Evolutionary conservation across 2,113 vertebrate genomes (phyloP), one percentile per base, ranked within the genome.

Genomic region (Sakesphorus luctuosus): DNA sequence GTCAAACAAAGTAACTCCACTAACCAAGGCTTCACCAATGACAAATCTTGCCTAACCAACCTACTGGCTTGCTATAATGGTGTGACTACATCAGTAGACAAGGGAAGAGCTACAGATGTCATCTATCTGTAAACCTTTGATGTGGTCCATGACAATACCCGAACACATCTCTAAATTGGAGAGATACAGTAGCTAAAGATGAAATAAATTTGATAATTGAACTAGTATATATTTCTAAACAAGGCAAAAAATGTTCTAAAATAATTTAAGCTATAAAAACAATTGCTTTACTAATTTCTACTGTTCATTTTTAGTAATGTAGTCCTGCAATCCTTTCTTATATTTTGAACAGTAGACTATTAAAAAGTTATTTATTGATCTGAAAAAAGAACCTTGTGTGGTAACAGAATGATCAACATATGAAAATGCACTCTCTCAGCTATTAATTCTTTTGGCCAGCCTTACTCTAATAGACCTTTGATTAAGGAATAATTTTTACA

Each of bases 31-130:
- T 80, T 91, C 68, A 59, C 11, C 29, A 65, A 50, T 29, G 63
- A 18, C 11, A 84, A 88, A 52, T 47, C 79, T 50, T 83, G 46
- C 50, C 47, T 53, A 46, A 93, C 40, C 40, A 89, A 38, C 13
- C 1, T 1, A 72, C 31, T 0, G 5, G 24, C 10, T 17, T 67
- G 65, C 31, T 79, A 3, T 17, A 36, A 53, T n/a, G 23, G 50
- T 79, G 49, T 63, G 29, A 59, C 36, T 63, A 33, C 13, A 49
- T 24, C n/a, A 81, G 25, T 7, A 17, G 31, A 43, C 47, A 74
- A 71, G 19, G 21, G 11, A 71, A 71, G 35, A 72, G 15, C 31
- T 81, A 83, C 8, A 10, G n/a, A 31, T 43, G 5, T 19, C 23
- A 25, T 31, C 61, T 38, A 2, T 14, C 11, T 46, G 17, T 19